Base-by-base conservation (phyloP, 2,888 invertebrate genomes). In the Calameuta pallipes region DNA sequence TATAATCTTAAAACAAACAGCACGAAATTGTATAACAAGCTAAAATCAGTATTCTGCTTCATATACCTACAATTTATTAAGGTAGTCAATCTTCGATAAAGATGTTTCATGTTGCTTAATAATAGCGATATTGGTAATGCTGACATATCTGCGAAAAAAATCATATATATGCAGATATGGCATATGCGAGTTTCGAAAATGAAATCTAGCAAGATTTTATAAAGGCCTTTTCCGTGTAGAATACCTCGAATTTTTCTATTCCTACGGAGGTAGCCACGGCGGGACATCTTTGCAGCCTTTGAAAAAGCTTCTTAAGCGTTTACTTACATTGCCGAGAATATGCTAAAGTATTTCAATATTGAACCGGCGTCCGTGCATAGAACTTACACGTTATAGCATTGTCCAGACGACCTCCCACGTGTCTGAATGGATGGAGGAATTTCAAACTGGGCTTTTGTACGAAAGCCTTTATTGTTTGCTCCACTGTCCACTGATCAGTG, bases 271-370 rank as follows among this genome's bases (percentile, higher is more conserved):
- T 15, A 56, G 15, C 23, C 56, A 56, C 9, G 15, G 23, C 9
- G 56, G 23, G 56, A 0, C 41, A 1, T 76, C 79, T 76, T 82
- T 78, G 77, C 69, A 77, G 80, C 83, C 86, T 87, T 87, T 85
- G 81, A 31, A 71, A 30, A 83, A 82, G 75, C 76, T 71, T 76
- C 79, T 75, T 68, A 69, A 76, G 70, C 69, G 34, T 78, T 56
- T 56, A 56, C 56, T 23, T 56, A 56, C 56, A 81, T 79, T 79
- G 79, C 76, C 77, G 76, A 78, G 84, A 85, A 86, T 85, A 86
- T 86, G 87, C 87, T 84, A 80, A 89, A 88, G 89, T 89, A 89
- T 89, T 89, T 90, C 89, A 90, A 90, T 90, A 90, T 90, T 83
- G 84, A 87, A 86, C 83, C 81, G 78, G 79, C 81, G 76, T 75